Base-by-base conservation (phyloP, 2,888 invertebrate species). In the Drosophila pseudotakahashii region DNA sequence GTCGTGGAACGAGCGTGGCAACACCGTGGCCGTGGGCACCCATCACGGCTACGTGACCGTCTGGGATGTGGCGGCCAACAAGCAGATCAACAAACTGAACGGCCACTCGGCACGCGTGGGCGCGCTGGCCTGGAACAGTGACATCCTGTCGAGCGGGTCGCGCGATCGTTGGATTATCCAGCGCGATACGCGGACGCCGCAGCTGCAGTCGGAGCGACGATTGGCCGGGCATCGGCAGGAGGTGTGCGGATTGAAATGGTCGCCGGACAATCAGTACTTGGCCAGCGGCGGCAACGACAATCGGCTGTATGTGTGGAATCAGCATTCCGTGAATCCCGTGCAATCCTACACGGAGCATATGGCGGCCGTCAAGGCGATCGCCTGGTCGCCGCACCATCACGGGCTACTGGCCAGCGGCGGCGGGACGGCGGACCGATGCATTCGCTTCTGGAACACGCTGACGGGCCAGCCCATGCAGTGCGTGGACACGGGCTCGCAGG, bases 301-400 rank as follows among this genome's bases (percentile, higher is more conserved):
- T 85, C 90, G 92, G 0, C 73, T 92, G 3, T 92, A 92, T 71
- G 92, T 92, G 3, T 96, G 96, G 96, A 95, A 94, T 90, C 94
- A 97, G 93, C 97, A 97, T 89, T 96, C 97, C 0, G 93, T 96
- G 4, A 94, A 95, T 3, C 98, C 99, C 0, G 96, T 98, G 58
- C 98, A 99, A 92, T 98, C 98, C 3, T 99, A 99, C 92, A 97
- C 97, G 0, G 92, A 99, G 80, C 99, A 99, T 93, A 94, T 98
- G 92, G 99, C 99, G 0, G 99, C 98, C 0, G 98, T 98, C 10
- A 99, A 99, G 92, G 99, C 99, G 0, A 98, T 99, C 79, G 98
- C 99, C 23, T 99, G 99, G 99, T 99, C 98, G 2, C 99, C 99
- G 0, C 99, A 99, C 93, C 99, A 99, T 92, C 99, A 99, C 92